These are phyloP conservation scores for Ageneiosus marmoratus DNA, from an alignment of 2,113 vertebrate genomes.

Conservation along the genomic window DNA sequence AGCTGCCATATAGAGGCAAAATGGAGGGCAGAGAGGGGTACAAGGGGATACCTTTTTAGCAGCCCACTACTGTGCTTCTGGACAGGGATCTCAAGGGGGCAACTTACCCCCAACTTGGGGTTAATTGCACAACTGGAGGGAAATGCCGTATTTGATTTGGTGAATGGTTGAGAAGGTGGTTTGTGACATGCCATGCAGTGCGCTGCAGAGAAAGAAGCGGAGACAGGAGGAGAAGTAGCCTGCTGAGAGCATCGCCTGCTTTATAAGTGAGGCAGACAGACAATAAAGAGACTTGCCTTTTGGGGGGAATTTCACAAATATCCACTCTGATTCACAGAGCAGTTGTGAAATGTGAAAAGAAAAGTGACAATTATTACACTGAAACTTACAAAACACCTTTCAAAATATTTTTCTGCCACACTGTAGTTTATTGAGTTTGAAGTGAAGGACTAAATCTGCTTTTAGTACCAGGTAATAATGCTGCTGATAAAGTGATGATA, in stretches of 20 bases:
- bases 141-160: conserved; percentile 49
- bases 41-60: conserved; percentile 37
- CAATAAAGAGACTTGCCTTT: conserved; percentile 22
- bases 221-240: conserved; percentile 43
- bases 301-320: conserved; percentile 42
- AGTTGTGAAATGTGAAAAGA: conserved; percentile 27
- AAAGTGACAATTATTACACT: conserved; percentile 27
- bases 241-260: conserved; percentile 38
- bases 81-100: conserved; percentile 31
- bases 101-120: conserved; percentile 45
- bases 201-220: conserved; percentile 18
- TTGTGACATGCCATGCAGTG: conserved; percentile 43
- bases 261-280: conserved; percentile 44
- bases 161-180: conserved; percentile 48
- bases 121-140: conserved; percentile 54
- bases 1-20: conserved; percentile 41
- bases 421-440: not conserved
- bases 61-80: conserved; percentile 44
- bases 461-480: not conserved
- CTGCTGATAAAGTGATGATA: not conserved
- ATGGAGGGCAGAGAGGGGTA: conserved; percentile 38
- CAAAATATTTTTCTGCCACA: not conserved
- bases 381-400: conserved; percentile 1
- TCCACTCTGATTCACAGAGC: conserved; percentile 44
- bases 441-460: not conserved